Evolutionary conservation across 2,113 vertebrate genomes (phyloP).

Genomic region (Poeciliopsis occidentalis): DNA sequence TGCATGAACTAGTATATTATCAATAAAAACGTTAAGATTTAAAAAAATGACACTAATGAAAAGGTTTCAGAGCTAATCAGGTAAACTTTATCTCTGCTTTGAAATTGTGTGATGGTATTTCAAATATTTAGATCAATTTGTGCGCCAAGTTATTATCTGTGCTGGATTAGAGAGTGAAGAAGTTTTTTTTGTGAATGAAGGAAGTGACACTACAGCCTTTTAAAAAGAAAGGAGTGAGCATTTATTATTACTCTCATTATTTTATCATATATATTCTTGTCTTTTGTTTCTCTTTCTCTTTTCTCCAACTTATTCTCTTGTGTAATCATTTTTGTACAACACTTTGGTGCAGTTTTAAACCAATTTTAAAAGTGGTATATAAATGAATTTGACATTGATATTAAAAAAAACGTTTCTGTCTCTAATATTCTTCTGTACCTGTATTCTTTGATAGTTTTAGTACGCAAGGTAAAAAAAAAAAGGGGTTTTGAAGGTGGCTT

Average conservation of each 20-base stretch:
- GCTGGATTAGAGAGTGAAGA: background rate
- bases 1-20: background rate
- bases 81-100: background rate
- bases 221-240: background rate
- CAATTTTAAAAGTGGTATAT: no score
- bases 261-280: no score
- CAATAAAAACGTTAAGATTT: background rate
- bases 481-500: background rate
- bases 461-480: background rate
- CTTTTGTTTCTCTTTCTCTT: no score
- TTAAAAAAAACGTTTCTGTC: background rate
- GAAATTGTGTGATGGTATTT: background rate
- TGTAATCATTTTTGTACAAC: no score
- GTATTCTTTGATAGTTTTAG: background rate
- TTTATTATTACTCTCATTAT: no score
- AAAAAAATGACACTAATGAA: background rate
- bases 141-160: background rate
- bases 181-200: background rate
- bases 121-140: background rate
- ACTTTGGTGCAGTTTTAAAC: no score
- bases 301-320: no score
- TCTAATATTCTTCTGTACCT: background rate
- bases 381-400: no score
- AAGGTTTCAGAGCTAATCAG: background rate
- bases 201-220: background rate